These are phyloP conservation scores for Actinia equina DNA, from an alignment of 64 coral and sea anemone genomes.

Conservation along the genomic window DNA sequence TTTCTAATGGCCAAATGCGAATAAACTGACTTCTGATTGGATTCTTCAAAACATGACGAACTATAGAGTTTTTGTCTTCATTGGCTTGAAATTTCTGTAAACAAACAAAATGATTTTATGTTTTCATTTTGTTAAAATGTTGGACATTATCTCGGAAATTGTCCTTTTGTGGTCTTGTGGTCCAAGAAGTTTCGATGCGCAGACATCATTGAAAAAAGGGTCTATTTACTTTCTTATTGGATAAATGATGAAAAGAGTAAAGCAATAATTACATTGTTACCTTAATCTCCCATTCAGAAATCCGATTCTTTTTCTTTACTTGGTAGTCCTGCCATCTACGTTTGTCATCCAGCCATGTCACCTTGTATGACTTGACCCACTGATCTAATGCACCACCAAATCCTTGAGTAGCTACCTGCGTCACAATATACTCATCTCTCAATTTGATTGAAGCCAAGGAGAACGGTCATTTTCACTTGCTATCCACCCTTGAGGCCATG, in stretches of 20 bases:
- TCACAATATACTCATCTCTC: conserved; percentile 32
- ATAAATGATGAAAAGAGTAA: too few relatives aligned
- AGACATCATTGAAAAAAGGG: too few relatives aligned
- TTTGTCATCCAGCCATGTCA: conserved; percentile 44
- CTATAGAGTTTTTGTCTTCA: conserved; percentile 48
- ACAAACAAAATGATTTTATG: background rate
- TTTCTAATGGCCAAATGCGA: conserved; percentile 49
- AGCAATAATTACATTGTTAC: background rate
- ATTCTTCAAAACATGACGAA: conserved; percentile 22
- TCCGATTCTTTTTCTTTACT: background rate
- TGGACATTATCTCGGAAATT: background rate
- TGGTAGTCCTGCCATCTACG: conserved; percentile 4
- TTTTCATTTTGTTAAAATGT: background rate
- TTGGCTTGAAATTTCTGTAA: conserved; percentile 61
- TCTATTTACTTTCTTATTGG: too few relatives aligned
- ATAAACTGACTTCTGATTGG: conserved; percentile 33
- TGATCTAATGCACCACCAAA: conserved; percentile 50
- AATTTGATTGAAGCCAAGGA: conserved; percentile 60
- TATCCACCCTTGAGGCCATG: conserved; percentile 67
- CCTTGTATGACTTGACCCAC: conserved; percentile 56
- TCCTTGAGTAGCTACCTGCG: conserved; percentile 57
- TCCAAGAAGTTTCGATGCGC: too few relatives aligned
- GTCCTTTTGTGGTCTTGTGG: too few relatives aligned
- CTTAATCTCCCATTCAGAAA: background rate
- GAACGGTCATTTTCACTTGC: conserved; percentile 27